Conservation (phyloP, 2,797 vertebrate genomes). For the Microctenopoma stevenorrisi region DNA sequence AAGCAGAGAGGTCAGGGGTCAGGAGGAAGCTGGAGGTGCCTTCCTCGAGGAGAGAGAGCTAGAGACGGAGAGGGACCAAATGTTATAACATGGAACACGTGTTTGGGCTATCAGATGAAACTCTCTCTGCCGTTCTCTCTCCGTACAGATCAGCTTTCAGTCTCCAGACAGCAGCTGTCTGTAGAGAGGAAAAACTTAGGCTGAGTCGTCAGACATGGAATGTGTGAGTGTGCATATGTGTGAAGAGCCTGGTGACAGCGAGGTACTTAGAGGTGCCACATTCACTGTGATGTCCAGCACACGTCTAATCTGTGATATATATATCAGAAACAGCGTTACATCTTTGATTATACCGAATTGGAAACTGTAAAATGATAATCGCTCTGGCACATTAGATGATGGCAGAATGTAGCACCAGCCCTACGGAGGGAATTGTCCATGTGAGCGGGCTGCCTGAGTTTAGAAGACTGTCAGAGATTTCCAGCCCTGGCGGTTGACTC, state of each 20-base stretch:
- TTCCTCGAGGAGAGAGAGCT: constrained; percentile 48
- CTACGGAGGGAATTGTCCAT: not conserved
- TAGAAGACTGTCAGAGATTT: not conserved
- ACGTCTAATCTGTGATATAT: constrained; percentile 9
- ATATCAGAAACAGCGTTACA: not conserved
- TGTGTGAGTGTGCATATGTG: constrained; percentile 47
- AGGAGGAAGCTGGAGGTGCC: constrained; percentile 53
- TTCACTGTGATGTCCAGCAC: constrained; percentile 29
- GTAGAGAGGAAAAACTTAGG: constrained; percentile 63
- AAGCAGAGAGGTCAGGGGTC: constrained; percentile 53
- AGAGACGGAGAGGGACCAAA: constrained; percentile 55
- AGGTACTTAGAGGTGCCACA: constrained; percentile 49
- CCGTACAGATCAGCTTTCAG: constrained; percentile 68
- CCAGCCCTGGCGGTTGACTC: not conserved
- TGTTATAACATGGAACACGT: constrained; percentile 75
- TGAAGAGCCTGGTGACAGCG: constrained; percentile 51
- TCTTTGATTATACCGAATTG: not conserved
- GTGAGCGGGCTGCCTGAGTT: not conserved
- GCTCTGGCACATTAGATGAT: not conserved
- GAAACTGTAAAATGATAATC: not conserved
- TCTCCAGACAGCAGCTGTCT: constrained; percentile 79
- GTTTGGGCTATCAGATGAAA: constrained; percentile 73
- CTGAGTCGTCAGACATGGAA: constrained; percentile 65
- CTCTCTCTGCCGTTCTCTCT: constrained; percentile 24
- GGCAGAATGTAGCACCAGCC: not conserved